Evolutionary conservation across 2,797 vertebrate species (phyloP).

Genomic region (Rhinophrynus dorsalis): DNA sequence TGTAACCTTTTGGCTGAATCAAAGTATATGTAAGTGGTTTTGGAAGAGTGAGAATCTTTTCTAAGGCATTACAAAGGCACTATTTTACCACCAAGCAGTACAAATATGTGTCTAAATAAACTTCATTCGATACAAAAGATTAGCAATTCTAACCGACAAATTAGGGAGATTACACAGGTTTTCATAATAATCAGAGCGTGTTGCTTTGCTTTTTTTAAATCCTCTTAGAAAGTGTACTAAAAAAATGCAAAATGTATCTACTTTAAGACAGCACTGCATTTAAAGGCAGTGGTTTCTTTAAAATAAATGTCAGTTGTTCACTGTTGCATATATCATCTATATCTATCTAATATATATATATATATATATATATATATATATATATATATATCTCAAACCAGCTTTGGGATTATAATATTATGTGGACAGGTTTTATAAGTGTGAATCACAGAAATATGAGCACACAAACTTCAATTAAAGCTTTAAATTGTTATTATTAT

Average conservation of each 20-base stretch:
- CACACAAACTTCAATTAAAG: too few relatives aligned
- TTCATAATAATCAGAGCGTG: conserved; percentile 39
- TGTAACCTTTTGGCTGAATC: background rate
- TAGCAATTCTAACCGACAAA: conserved; percentile 33
- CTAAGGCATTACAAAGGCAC: background rate
- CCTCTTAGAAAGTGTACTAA: conserved; percentile 2
- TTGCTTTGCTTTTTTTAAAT: conserved; percentile 28
- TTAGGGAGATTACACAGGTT: conserved; percentile 40
- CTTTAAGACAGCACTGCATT: background rate
- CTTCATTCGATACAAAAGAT: conserved; percentile 29
- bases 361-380: background rate
- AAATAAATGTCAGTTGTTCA: background rate
- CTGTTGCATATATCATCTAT: background rate
- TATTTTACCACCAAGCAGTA: background rate
- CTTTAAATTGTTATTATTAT: too few relatives aligned
- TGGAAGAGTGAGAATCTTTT: background rate
- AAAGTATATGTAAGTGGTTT: background rate
- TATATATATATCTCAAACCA: too few relatives aligned
- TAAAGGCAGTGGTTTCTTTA: background rate
- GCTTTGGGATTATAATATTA: too few relatives aligned
- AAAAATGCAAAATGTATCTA: background rate
- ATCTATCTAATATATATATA: background rate
- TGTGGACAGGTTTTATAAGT: too few relatives aligned
- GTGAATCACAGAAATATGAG: too few relatives aligned
- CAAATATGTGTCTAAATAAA: conserved; percentile 33